phyloP scores from a whole-genome alignment of 1,140 invertebrate species.

The Meloidogyne chitwoodi region DNA sequence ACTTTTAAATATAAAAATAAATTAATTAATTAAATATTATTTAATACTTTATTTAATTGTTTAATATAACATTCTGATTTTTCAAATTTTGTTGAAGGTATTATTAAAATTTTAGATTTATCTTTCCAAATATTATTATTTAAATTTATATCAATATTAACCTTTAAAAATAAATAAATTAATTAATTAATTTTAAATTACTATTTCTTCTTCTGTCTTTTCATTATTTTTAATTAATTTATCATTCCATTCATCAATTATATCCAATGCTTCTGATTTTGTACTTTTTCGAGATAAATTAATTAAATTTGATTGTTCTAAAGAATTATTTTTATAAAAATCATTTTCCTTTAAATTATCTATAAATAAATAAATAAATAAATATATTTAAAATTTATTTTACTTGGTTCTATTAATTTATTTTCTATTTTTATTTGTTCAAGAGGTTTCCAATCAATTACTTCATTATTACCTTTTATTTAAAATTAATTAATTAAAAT shows the following conservation, averaged over 20 bases:
- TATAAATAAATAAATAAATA: neutral
- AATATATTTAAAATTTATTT: neutral
- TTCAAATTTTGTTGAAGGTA: neutral
- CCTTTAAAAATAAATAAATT: neutral
- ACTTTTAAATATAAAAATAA: neutral
- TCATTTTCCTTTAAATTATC: neutral
- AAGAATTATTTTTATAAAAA: neutral
- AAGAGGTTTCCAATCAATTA: neutral
- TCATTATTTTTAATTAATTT: neutral
- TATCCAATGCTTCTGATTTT: slow-evolving; percentile 8
- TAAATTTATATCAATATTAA: neutral
- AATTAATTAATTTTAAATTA: neutral
- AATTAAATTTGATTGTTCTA: neutral
- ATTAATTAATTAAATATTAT: neutral
- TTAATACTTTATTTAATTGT: neutral
- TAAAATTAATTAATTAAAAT: too few relatives aligned
- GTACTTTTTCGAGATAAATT: neutral
- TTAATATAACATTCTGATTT: neutral
- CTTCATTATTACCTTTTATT: neutral
- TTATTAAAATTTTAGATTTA: neutral
- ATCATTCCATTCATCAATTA: slow-evolving; percentile 10
- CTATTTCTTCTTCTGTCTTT: neutral
- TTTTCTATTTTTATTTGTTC: neutral
- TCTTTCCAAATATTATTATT: neutral
- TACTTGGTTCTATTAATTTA: neutral